phyloP scores from a whole-genome alignment of 1,140 invertebrate species.

The Pteromalus puparum region DNA sequence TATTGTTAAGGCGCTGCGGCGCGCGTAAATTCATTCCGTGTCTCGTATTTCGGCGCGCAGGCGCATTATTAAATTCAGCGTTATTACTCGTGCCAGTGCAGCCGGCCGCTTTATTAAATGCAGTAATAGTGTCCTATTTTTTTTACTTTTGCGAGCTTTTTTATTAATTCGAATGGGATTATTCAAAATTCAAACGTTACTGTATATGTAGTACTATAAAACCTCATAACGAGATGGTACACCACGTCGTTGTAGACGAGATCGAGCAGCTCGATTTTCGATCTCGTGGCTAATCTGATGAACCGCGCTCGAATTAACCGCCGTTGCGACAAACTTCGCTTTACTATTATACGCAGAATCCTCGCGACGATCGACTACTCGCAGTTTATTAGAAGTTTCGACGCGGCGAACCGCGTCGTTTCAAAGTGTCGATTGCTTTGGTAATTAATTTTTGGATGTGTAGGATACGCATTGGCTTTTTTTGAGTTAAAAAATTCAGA shows the following conservation, averaged over 20 bases:
- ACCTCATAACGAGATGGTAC: too few species aligned
- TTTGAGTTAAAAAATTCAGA: too few species aligned
- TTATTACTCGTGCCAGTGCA: not conserved
- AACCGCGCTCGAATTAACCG: not conserved
- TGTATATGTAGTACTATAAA: too few species aligned
- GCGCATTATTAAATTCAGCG: not conserved
- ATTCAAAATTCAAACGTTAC: too few species aligned
- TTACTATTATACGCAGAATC: not conserved
- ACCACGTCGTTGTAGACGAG: too few species aligned
- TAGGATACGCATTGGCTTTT: not conserved
- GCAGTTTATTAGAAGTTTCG: not conserved
- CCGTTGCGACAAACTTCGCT: not conserved
- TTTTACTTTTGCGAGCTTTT: too few species aligned
- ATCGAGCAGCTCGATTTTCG: not conserved
- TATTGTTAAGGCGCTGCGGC: not conserved
- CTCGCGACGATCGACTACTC: not conserved
- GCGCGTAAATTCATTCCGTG: not conserved
- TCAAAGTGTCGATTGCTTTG: not conserved
- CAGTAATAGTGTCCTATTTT: not conserved
- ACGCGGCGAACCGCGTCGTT: not conserved
- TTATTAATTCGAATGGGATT: too few species aligned
- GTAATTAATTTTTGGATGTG: not conserved
- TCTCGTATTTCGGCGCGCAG: slow-evolving; percentile 2
- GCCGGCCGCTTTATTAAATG: not conserved
- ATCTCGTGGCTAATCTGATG: not conserved